A percentile compares a stretch with the other conserved stretches of the same genome.
Conservation (phyloP, 1,140 invertebrate genomes). For the Dolichoris vasculosae region DNA sequence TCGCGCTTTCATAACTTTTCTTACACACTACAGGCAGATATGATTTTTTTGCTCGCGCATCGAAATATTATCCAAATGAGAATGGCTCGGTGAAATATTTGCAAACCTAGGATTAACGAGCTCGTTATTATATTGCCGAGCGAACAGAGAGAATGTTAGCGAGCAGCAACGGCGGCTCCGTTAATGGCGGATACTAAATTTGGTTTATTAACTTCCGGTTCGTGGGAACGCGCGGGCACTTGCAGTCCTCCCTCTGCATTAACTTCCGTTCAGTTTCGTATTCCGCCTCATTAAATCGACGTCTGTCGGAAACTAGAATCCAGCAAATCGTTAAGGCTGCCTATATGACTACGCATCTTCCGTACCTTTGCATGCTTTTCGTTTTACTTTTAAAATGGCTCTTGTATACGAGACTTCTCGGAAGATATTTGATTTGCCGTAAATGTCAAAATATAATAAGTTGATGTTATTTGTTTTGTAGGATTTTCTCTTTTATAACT, state of each 20-base stretch:
- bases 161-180: neutral
- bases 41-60: slow-evolving; percentile 15
- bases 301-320: slow-evolving; percentile 26
- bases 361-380: neutral
- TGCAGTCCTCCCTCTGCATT: neutral
- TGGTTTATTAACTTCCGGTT: slow-evolving; percentile 45
- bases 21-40: neutral
- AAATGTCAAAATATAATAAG: slow-evolving; percentile 3
- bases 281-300: slow-evolving; percentile 39
- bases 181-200: slow-evolving; percentile 38
- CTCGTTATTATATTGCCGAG: slow-evolving; percentile 24
- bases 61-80: slow-evolving; percentile 39
- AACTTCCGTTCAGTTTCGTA: slow-evolving; percentile 44
- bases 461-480: neutral
- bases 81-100: slow-evolving; percentile 26
- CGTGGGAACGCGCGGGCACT: neutral
- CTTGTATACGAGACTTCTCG: neutral
- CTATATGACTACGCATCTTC: neutral
- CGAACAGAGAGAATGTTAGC: slow-evolving; percentile 5
- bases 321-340: slow-evolving; percentile 37
- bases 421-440: slow-evolving; percentile 41
- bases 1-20: neutral
- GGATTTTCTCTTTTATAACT: too few species aligned
- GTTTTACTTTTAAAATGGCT: slow-evolving; percentile 21
- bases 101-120: slow-evolving; percentile 37